Percentiles rank a stretch among this genome's conserved stretches.
Conservation (phyloP, 2,113 vertebrate species). For the Pleuronectes platessa region DNA sequence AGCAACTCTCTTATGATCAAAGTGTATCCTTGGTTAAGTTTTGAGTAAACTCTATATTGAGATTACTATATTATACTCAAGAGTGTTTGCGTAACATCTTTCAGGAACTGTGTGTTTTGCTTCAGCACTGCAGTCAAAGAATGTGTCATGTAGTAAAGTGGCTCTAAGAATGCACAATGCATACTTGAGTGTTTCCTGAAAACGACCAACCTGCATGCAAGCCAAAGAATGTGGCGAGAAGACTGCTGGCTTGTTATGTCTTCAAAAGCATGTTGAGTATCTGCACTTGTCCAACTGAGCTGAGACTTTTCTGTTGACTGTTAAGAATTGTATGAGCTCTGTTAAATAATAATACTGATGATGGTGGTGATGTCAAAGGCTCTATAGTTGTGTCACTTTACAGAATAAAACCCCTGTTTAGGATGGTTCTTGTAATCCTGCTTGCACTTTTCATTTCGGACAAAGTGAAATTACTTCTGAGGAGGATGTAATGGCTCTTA, state of each 20-base stretch:
- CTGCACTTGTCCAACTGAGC: background rate
- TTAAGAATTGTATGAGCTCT: no score
- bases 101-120: background rate
- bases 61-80: background rate
- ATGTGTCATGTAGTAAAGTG: conserved; percentile 16
- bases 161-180: conserved; percentile 25
- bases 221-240: conserved; percentile 28
- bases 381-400: background rate
- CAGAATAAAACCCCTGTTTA: background rate
- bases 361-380: background rate
- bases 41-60: background rate
- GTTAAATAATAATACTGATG: no score
- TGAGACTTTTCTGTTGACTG: no score
- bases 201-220: conserved; percentile 3
- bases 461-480: background rate
- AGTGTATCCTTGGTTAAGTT: background rate
- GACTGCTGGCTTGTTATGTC: background rate
- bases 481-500: no score
- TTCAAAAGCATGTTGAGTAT: background rate
- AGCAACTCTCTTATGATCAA: background rate
- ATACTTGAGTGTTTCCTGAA: conserved; percentile 44
- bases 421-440: background rate
- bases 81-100: background rate
- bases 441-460: background rate
- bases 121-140: conserved; percentile 9